Conservation (phyloP, 2,113 vertebrate genomes). For the Cyanoderma ruficeps region DNA sequence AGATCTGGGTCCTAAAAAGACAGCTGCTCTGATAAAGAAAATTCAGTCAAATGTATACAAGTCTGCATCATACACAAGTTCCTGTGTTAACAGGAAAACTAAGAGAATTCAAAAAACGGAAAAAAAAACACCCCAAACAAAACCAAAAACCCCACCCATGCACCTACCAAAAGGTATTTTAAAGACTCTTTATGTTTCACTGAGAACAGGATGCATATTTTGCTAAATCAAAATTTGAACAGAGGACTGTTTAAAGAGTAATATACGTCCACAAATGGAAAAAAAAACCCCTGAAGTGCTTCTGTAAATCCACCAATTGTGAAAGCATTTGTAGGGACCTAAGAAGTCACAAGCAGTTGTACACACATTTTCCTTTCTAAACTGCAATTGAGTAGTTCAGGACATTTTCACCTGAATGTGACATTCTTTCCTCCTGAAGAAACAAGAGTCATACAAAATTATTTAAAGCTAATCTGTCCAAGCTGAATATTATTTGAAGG, state of each 20-base stretch:
- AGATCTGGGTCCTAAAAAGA: not conserved
- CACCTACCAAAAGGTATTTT: conserved; percentile 29
- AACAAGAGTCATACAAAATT: not conserved
- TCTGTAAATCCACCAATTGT: not conserved
- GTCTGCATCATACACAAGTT: not conserved
- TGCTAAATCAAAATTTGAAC: not conserved
- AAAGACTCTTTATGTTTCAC: conserved; percentile 29
- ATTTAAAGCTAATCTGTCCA: conserved; percentile 3
- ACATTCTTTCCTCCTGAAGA: not conserved
- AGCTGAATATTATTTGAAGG: conserved; percentile 7
- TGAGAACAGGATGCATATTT: conserved; percentile 41
- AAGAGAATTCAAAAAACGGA: not conserved
- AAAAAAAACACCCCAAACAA: not conserved
- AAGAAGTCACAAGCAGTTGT: not conserved
- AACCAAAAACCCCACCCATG: not conserved
- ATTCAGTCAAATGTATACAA: not conserved
- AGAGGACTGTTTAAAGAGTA: not conserved
- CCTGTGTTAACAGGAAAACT: not conserved
- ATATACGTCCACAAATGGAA: conserved; percentile 2
- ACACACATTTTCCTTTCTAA: not conserved
- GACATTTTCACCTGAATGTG: not conserved
- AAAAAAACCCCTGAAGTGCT: not conserved
- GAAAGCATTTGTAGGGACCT: not conserved
- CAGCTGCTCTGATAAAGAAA: not conserved
- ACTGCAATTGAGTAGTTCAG: not conserved